phyloP scores from a whole-genome alignment of 2,113 vertebrate genomes.

The human region GRCh38 chr2:57754001-57754500 shows the following conservation, averaged over 20 bases:
- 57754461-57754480: background rate
- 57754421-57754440: background rate
- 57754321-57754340: background rate
- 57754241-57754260: background rate
- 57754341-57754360: background rate
- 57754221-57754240: constrained; percentile 31
- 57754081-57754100: background rate
- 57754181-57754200: background rate
- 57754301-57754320: background rate
- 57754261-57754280: background rate
- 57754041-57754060: background rate
- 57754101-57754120: background rate
- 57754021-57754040: background rate
- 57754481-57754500: background rate
- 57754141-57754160: background rate
- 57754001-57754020: background rate
- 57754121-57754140: no score
- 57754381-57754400: background rate
- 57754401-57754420: background rate
- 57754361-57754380: background rate
- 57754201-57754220: background rate
- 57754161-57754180: background rate
- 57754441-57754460: background rate
- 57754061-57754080: background rate
- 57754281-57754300: background rate